These are phyloP conservation scores for Acipenser transmontanus DNA, from an alignment of 2,797 vertebrate genomes.

Conservation along the genomic window DNA sequence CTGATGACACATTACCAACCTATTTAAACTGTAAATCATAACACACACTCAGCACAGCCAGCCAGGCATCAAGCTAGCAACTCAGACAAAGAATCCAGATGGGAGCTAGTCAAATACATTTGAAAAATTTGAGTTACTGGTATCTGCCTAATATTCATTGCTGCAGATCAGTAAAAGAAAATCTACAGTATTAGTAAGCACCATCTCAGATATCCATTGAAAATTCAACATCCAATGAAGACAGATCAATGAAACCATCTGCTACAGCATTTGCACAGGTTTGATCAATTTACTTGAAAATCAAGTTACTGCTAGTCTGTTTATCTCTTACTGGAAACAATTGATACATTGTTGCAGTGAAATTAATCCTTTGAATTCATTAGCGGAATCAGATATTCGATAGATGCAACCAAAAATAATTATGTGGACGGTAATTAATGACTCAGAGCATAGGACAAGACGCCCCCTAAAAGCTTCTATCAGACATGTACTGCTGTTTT, in stretches of 20 bases:
- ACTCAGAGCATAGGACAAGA: slow-evolving; percentile 43
- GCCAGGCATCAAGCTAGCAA: slow-evolving; percentile 36
- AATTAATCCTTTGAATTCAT: slow-evolving; percentile 86
- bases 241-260: slow-evolving; percentile 77
- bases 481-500: slow-evolving; percentile 23
- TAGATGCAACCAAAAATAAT: slow-evolving; percentile 59
- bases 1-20: slow-evolving; percentile 34
- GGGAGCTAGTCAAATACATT: slow-evolving; percentile 46
- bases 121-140: slow-evolving; percentile 62
- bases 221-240: slow-evolving; percentile 64
- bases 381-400: slow-evolving; percentile 78
- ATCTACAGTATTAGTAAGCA: slow-evolving; percentile 55
- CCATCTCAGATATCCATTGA: slow-evolving; percentile 77
- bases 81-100: slow-evolving; percentile 43
- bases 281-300: slow-evolving; percentile 83
- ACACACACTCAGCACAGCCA: slow-evolving; percentile 34
- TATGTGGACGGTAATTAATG: slow-evolving; percentile 52
- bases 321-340: slow-evolving; percentile 78
- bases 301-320: slow-evolving; percentile 46
- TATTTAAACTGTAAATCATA: slow-evolving; percentile 46
- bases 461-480: slow-evolving; percentile 29
- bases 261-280: slow-evolving; percentile 69
- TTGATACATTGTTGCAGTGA: slow-evolving; percentile 80
- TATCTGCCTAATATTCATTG: slow-evolving; percentile 77
- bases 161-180: slow-evolving; percentile 53